A percentile compares a stretch with the other conserved stretches of the same genome.
Conservation (phyloP, 37 sponge, comb jelly and placozoan species). For the Halichondria panicea region DNA sequence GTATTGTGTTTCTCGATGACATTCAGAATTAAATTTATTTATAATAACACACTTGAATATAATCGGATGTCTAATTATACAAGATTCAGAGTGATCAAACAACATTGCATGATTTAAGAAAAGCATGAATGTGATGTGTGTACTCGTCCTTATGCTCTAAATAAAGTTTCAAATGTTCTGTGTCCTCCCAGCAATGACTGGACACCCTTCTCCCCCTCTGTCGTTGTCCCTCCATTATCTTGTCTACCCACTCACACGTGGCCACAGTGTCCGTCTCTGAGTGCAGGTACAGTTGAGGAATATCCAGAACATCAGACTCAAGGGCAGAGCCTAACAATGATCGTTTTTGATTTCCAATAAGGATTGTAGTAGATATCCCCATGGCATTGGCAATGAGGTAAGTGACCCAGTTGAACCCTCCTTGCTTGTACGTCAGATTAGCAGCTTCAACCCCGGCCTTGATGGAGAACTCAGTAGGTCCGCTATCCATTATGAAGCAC, state of each 20-base stretch:
- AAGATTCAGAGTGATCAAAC: not conserved
- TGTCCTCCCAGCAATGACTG: conserved; percentile 34
- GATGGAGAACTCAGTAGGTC: conserved; percentile 40
- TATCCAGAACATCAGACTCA: not conserved
- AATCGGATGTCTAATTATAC: not conserved
- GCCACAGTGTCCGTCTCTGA: conserved; percentile 47
- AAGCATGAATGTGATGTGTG: not conserved
- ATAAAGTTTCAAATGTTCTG: conserved; percentile 47
- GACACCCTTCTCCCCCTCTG: conserved; percentile 26
- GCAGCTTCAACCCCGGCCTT: conserved; percentile 53
- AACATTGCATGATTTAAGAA: conserved; percentile 6
- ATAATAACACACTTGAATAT: not conserved
- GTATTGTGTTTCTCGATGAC: not conserved
- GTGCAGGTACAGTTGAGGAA: conserved; percentile 66
- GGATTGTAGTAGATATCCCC: conserved; percentile 11
- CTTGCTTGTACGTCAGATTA: conserved; percentile 46
- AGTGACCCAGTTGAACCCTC: not conserved
- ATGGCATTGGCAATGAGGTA: not conserved
- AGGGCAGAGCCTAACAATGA: conserved; percentile 7
- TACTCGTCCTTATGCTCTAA: conserved; percentile 49
- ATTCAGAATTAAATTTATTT: not conserved
- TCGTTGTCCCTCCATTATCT: conserved; percentile 30
- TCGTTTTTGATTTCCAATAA: conserved; percentile 32
- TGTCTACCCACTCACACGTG: not conserved
- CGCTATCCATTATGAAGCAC: conserved; percentile 66